phyloP scores from a whole-genome alignment of 2,888 invertebrate species.

The Melanotus villosus region DNA sequence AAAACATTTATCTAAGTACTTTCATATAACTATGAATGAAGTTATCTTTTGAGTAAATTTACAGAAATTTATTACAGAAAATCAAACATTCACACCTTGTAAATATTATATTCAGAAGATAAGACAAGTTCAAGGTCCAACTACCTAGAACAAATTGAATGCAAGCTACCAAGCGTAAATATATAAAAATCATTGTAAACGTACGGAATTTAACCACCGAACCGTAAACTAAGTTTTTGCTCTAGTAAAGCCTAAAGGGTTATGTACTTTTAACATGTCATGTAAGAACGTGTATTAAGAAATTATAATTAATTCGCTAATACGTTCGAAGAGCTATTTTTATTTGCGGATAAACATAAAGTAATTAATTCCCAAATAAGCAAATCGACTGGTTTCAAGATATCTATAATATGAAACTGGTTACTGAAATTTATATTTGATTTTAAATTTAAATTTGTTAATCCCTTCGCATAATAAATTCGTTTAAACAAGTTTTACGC shows the following conservation, averaged over 20 bases:
- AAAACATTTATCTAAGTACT: not conserved
- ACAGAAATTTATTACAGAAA: not conserved
- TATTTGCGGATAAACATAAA: too few species aligned
- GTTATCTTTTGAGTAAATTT: too few species aligned
- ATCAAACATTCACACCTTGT: constrained; percentile 11
- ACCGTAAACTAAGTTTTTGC: constrained; percentile 30
- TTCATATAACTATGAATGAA: too few species aligned
- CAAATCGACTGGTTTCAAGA: too few species aligned
- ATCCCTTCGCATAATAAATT: too few species aligned
- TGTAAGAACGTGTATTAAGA: not conserved
- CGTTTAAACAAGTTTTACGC: too few species aligned
- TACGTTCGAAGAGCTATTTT: too few species aligned
- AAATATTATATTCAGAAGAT: constrained; percentile 9
- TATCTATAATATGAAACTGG: too few species aligned
- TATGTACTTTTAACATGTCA: not conserved
- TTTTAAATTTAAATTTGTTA: too few species aligned
- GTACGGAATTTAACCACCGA: constrained; percentile 32
- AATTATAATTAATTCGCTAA: too few species aligned
- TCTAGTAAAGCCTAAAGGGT: constrained; percentile 19
- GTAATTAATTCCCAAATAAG: too few species aligned
- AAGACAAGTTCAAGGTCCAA: constrained; percentile 42
- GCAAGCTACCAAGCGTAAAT: constrained; percentile 40
- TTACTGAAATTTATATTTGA: too few species aligned
- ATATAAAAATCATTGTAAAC: constrained; percentile 36
- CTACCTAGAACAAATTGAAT: constrained; percentile 36